Conservation (phyloP, 2,888 invertebrate species). For the Andrena flavipes region DNA sequence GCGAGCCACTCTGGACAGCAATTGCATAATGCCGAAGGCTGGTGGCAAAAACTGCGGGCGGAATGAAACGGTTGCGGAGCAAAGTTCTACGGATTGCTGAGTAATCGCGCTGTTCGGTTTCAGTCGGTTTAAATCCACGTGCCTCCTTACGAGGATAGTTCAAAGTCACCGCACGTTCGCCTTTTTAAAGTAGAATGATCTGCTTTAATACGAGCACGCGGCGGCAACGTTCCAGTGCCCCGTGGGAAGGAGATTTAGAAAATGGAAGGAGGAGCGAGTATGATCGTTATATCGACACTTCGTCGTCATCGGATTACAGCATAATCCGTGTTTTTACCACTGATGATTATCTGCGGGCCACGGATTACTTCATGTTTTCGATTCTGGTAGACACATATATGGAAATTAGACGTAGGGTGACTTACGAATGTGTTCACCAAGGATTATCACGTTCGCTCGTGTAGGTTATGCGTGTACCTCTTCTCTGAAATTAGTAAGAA, state of each 20-base stretch:
- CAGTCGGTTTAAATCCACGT: not conserved
- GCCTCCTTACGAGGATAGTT: not conserved
- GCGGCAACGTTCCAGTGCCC: not conserved
- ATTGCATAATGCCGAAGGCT: conserved; percentile 19
- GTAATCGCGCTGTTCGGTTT: conserved; percentile 3
- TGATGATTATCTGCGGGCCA: too few species aligned
- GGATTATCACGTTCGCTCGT: too few species aligned
- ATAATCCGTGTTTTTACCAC: too few species aligned
- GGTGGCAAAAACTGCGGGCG: not conserved
- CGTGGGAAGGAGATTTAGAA: not conserved
- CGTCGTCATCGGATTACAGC: too few species aligned
- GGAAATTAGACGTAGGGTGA: too few species aligned
- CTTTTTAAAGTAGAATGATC: not conserved
- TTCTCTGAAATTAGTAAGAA: too few species aligned
- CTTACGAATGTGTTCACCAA: too few species aligned
- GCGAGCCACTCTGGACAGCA: not conserved
- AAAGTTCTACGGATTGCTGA: conserved; percentile 6
- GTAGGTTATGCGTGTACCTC: too few species aligned
- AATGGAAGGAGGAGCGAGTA: not conserved
- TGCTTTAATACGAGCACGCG: too few species aligned
- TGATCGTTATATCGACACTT: too few species aligned
- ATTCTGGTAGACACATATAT: too few species aligned
- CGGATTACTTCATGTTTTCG: too few species aligned
- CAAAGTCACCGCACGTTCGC: not conserved
- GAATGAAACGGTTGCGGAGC: conserved; percentile 11